Evolutionary conservation across 1,140 invertebrate species (phyloP), one percentile per base, ranked within the genome.

Genomic region (Drosophila quadrilineata): DNA sequence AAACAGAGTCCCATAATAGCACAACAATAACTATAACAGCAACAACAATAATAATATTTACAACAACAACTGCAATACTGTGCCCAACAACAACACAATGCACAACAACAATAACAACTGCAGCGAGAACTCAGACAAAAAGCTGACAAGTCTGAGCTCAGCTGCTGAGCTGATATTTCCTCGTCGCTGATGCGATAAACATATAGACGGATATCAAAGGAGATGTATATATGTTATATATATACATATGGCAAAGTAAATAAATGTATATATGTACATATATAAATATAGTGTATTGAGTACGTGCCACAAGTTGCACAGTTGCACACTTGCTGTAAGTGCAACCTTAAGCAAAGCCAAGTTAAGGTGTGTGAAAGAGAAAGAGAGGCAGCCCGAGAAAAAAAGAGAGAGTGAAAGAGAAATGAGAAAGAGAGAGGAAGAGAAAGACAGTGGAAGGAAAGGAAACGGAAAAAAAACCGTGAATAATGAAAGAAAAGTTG

Each of bases 71-170:
- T 8, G n/a, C n/a, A n/a, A n/a, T n/a, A n/a, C n/a, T n/a, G n/a
- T n/a, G n/a, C n/a, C 6, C 22, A 28, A 14, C 49, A 31, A 46
- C 19, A 17, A 53, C 26, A 33, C 26, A 28, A 28, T 40, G 10
- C 14, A 33, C 48, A 52, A 19, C 46, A 66, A 29, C 41, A 38
- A 24, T 22, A 38, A 19, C 19, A 48, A 48, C 28, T 29, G 19
- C 48, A 35, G 24, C 41, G n/a, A 33, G n/a, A 38, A 17, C 36
- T 19, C 24, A 28, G 19, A 35, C 48, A 75, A 65, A 64, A 76
- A 72, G 73, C 62, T 52, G 68, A 67, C 65, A 75, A 65, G 59
- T n/a, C n/a, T n/a, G n/a, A n/a, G n/a, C n/a, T n/a, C n/a, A n/a
- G 66, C 72, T 48, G 45, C 43, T 69, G 49, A 60, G 35, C 43